Percentiles rank a stretch among this genome's conserved stretches.
These are phyloP conservation scores for Dicranocentrus wangi DNA, from an alignment of 2,888 invertebrate species.

Conservation along the genomic window DNA sequence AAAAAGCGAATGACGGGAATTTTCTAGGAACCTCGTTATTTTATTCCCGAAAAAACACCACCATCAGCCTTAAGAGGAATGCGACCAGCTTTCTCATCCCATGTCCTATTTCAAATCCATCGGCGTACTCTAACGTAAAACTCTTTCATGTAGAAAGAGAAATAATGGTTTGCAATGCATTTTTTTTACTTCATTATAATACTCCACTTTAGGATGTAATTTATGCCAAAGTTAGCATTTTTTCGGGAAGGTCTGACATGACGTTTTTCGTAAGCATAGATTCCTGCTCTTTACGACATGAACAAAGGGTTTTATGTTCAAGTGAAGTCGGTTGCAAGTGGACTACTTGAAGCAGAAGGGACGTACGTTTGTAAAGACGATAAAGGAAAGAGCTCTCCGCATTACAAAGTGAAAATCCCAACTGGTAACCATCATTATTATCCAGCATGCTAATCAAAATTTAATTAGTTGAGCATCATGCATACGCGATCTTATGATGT, in stretches of 20 bases:
- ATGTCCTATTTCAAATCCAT: constrained; percentile 63
- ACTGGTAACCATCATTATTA: constrained; percentile 65
- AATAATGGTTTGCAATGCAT: constrained; percentile 34
- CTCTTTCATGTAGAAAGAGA: constrained; percentile 49
- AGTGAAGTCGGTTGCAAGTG: constrained; percentile 31
- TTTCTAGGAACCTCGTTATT: constrained; percentile 61
- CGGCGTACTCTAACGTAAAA: constrained; percentile 47
- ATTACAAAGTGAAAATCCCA: constrained; percentile 49
- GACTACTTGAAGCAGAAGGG: constrained; percentile 45
- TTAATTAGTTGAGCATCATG: no score
- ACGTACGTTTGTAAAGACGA: constrained; percentile 61
- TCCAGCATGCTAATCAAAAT: no score
- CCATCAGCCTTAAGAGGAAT: constrained; percentile 33
- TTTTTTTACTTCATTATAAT: no score
- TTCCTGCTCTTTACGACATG: constrained; percentile 55
- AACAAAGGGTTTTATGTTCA: constrained; percentile 57
- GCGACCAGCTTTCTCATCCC: constrained; percentile 56
- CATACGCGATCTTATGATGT: neutral
- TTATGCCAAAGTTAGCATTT: no score
- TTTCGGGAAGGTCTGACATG: no score
- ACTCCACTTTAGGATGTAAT: no score
- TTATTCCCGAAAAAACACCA: constrained; percentile 44
- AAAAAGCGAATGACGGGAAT: no score
- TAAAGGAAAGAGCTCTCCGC: constrained; percentile 40
- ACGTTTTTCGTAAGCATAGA: constrained; percentile 5